phyloP scores from a whole-genome alignment of 2,113 vertebrate genomes.

The Abramis brama region DNA sequence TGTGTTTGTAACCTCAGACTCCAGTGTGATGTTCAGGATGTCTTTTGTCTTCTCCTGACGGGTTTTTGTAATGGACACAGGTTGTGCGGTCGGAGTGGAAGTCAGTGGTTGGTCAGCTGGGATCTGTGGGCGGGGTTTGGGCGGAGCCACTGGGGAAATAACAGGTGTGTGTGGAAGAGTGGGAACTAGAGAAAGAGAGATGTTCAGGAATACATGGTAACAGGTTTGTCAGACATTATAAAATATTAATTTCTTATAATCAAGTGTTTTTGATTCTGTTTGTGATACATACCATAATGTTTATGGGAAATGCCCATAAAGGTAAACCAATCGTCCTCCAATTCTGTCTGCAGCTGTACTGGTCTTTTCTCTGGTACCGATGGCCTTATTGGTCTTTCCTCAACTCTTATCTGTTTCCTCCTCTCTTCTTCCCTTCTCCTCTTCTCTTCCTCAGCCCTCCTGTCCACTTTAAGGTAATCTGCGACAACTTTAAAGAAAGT shows the following conservation, averaged over 20 bases:
- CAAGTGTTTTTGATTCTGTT: neutral
- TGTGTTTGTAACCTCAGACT: conserved; percentile 46
- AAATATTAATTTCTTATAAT: neutral
- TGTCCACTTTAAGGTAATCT: conserved; percentile 19
- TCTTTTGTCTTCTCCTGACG: conserved; percentile 17
- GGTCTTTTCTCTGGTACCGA: neutral
- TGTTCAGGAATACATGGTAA: conserved; percentile 63
- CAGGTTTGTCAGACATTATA: neutral
- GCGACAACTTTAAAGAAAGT: neutral
- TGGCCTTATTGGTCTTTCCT: conserved; percentile 26
- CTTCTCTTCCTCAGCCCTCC: conserved; percentile 5
- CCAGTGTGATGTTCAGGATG: conserved; percentile 35
- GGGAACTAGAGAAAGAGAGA: conserved; percentile 49
- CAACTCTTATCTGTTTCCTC: conserved; percentile 2
- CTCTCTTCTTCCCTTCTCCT: conserved; percentile 29
- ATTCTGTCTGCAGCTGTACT: neutral
- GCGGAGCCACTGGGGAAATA: conserved; percentile 19
- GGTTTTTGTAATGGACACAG: conserved; percentile 27
- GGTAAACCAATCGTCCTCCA: conserved; percentile 41
- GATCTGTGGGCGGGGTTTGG: conserved; percentile 42
- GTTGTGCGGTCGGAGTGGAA: conserved; percentile 52
- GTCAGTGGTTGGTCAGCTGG: conserved; percentile 51
- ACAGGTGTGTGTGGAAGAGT: neutral
- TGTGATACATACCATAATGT: conserved; percentile 63
- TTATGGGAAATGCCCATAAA: conserved; percentile 45